These are phyloP conservation scores for Epistrophe eligans DNA, from an alignment of 2,888 invertebrate genomes.

Conservation along the genomic window DNA sequence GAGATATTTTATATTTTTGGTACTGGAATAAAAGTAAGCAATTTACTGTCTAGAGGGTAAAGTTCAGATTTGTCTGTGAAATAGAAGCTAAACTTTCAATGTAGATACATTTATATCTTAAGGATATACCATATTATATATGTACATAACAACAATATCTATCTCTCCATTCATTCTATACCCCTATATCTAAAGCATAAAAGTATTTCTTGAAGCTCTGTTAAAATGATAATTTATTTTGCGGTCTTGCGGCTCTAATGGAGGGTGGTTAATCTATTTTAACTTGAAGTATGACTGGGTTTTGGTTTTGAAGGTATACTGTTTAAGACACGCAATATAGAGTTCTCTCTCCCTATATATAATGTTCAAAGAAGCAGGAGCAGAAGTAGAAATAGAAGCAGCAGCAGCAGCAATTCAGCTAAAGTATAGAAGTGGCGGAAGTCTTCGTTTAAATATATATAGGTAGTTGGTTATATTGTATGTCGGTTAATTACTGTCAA, in stretches of 20 bases:
- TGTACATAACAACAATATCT: not conserved
- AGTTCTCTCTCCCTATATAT: not conserved
- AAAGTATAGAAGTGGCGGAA: conserved; percentile 15
- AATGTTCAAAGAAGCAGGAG: conserved; percentile 5
- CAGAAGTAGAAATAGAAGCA: not conserved
- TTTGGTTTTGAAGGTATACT: conserved; percentile 37
- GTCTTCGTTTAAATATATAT: conserved; percentile 26
- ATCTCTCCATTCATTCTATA: not conserved
- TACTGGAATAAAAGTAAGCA: conserved; percentile 41
- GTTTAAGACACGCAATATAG: conserved; percentile 52
- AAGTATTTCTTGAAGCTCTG: conserved; percentile 50
- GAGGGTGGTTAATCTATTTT: conserved; percentile 75
- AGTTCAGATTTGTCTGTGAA: conserved; percentile 66
- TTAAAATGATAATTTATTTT: conserved; percentile 74
- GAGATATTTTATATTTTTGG: conserved; percentile 6
- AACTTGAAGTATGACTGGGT: conserved; percentile 66
- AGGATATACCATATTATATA: conserved; percentile 1
- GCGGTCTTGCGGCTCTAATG: conserved; percentile 73
- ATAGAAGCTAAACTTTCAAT: conserved; percentile 54
- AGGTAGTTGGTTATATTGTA: conserved; percentile 1
- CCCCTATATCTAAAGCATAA: not conserved
- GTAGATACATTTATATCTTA: conserved; percentile 31
- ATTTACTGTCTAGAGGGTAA: conserved; percentile 63
- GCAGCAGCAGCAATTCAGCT: conserved; percentile 13
- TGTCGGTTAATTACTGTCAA: conserved; percentile 72